These are phyloP conservation scores for Strigamia transsilvanica DNA, from an alignment of 2,888 invertebrate species.

Conservation along the genomic window DNA sequence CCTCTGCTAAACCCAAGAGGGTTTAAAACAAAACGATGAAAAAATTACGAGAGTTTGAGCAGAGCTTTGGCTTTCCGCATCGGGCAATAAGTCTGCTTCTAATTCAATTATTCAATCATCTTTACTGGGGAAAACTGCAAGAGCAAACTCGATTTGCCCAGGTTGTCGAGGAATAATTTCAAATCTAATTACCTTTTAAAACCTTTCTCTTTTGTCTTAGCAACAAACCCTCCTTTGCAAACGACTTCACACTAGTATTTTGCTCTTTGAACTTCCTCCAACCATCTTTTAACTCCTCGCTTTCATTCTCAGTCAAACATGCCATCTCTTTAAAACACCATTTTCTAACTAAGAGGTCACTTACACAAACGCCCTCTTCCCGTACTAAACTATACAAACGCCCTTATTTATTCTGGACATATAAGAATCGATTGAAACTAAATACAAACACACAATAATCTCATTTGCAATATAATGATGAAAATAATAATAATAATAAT, in stretches of 20 bases:
- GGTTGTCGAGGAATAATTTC: slow-evolving; percentile 51
- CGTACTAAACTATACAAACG: not conserved
- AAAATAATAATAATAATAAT: not conserved
- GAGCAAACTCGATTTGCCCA: slow-evolving; percentile 29
- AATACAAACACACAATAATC: not conserved
- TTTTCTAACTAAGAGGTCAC: slow-evolving; percentile 25
- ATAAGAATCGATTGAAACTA: not conserved
- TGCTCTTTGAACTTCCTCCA: slow-evolving; percentile 33
- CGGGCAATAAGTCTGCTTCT: slow-evolving; percentile 50
- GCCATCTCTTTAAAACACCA: slow-evolving; percentile 32
- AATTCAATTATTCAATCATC: slow-evolving; percentile 51
- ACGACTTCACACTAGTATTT: not conserved
- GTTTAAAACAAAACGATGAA: slow-evolving; percentile 34
- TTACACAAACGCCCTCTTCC: slow-evolving; percentile 17
- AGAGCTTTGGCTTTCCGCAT: slow-evolving; percentile 44
- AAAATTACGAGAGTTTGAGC: slow-evolving; percentile 38
- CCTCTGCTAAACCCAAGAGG: slow-evolving; percentile 10
- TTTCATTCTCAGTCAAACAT: slow-evolving; percentile 14
- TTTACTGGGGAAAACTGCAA: slow-evolving; percentile 48
- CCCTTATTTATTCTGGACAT: slow-evolving; percentile 17
- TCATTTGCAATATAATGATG: not conserved
- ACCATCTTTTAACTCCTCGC: slow-evolving; percentile 15
- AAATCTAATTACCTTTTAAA: slow-evolving; percentile 51
- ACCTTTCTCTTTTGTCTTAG: slow-evolving; percentile 38
- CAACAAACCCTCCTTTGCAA: slow-evolving; percentile 32